These are phyloP conservation scores for Syrmaticus mikado DNA, from an alignment of 2,113 vertebrate species.

Conservation along the genomic window DNA sequence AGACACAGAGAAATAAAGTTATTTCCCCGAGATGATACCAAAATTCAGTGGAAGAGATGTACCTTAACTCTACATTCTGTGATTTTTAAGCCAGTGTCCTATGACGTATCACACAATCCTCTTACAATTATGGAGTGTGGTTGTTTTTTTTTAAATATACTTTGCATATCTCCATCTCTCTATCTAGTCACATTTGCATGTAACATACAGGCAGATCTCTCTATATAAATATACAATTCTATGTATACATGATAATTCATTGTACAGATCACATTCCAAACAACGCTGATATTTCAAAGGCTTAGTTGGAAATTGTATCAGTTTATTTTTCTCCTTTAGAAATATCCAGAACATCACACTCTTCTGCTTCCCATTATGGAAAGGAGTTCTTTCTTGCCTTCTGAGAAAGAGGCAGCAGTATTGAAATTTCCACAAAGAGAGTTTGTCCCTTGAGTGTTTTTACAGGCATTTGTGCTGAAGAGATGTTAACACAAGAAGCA, in stretches of 20 bases:
- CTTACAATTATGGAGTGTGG: background rate
- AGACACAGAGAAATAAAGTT: background rate
- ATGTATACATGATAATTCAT: background rate
- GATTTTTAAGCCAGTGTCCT: background rate
- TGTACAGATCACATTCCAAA: background rate
- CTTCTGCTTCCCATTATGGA: slow-evolving; percentile 10
- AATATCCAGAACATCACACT: background rate
- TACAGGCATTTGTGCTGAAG: slow-evolving; percentile 61
- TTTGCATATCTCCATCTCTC: background rate
- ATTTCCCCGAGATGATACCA: background rate
- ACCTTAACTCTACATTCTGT: background rate
- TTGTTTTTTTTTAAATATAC: background rate
- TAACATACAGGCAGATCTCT: background rate
- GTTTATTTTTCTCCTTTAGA: slow-evolving; percentile 47
- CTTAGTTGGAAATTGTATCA: background rate
- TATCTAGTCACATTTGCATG: background rate
- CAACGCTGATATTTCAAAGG: slow-evolving; percentile 18
- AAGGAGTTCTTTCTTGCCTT: slow-evolving; percentile 35
- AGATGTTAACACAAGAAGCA: slow-evolving; percentile 50
- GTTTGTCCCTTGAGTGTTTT: slow-evolving; percentile 58
- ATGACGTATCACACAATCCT: background rate
- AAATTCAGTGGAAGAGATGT: background rate
- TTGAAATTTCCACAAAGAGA: slow-evolving; percentile 47
- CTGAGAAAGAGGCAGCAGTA: background rate
- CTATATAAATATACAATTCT: background rate